Percentiles rank a stretch among this genome's conserved stretches.
phyloP scores from a whole-genome alignment of 2,888 invertebrate genomes.

The Melangyna quadrimaculata region DNA sequence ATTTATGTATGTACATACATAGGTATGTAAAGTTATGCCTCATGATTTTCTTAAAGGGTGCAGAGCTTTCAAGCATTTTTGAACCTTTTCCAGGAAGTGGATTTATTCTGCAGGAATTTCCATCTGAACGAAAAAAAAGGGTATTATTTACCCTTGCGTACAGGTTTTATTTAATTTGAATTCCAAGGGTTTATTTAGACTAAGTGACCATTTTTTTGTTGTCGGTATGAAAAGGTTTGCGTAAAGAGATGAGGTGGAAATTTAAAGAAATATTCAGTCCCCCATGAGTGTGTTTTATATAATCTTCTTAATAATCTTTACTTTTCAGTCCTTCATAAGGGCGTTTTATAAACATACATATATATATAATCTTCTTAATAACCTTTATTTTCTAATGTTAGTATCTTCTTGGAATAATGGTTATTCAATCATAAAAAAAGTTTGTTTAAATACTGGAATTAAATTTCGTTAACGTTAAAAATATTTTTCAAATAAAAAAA shows the following conservation, averaged over 20 bases:
- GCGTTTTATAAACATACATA: no score
- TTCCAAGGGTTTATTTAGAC: slow-evolving; percentile 10
- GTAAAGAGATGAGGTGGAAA: neutral
- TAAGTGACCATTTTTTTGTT: neutral
- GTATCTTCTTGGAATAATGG: neutral
- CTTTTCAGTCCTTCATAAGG: neutral
- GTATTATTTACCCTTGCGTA: neutral
- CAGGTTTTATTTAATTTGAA: neutral
- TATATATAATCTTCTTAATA: neutral
- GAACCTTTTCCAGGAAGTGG: slow-evolving; percentile 1
- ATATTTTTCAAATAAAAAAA: no score
- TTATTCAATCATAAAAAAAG: neutral
- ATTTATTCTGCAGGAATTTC: neutral
- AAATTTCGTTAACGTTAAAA: no score
- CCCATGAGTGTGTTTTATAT: neutral
- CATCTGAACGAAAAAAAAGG: neutral
- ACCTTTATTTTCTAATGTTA: neutral
- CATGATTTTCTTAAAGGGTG: slow-evolving; percentile 11
- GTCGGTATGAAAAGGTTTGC: neutral
- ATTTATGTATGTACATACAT: neutral
- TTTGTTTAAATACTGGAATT: neutral
- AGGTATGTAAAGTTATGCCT: neutral
- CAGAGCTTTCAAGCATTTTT: neutral
- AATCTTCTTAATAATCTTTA: neutral
- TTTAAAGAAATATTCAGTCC: neutral